phyloP scores from a whole-genome alignment of 2,888 invertebrate species.

The Drosophila affinis region DNA sequence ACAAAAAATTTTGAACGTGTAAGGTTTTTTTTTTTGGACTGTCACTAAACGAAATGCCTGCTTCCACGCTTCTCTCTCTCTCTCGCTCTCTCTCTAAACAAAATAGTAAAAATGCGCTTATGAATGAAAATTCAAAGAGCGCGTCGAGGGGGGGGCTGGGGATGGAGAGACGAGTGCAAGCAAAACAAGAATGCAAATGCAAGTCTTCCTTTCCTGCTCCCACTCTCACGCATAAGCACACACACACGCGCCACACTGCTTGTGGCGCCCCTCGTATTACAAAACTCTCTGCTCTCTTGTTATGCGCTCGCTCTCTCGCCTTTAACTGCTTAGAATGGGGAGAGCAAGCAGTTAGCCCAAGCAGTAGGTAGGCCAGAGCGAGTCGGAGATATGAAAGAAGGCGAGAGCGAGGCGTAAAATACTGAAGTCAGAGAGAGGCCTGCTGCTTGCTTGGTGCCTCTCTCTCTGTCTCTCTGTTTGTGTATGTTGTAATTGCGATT shows the following conservation, averaged over 20 bases:
- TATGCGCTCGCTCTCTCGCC: constrained; percentile 8
- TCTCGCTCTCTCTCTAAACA: constrained; percentile 12
- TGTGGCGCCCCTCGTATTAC: constrained; percentile 29
- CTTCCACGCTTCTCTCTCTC: constrained; percentile 18
- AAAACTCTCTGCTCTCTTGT: constrained; percentile 16
- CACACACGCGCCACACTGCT: constrained; percentile 15
- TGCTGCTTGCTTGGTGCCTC: not conserved
- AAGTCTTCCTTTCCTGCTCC: constrained; percentile 43
- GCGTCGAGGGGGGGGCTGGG: not conserved
- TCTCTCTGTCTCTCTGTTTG: constrained; percentile 65
- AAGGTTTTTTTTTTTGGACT: not conserved
- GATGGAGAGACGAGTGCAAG: constrained; percentile 18
- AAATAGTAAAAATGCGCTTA: constrained; percentile 60
- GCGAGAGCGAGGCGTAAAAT: constrained; percentile 14
- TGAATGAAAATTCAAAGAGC: constrained; percentile 68
- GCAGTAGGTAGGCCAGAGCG: constrained; percentile 5
- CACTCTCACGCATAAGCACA: constrained; percentile 6
- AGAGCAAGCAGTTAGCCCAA: not conserved
- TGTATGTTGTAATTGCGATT: constrained; percentile 78
- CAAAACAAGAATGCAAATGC: constrained; percentile 52
- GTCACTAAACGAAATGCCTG: constrained; percentile 31
- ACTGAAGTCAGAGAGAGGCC: constrained; percentile 15
- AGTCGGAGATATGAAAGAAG: constrained; percentile 14
- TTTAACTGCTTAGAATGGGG: constrained; percentile 30
- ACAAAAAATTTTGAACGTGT: constrained; percentile 21